Percentiles rank a stretch among this genome's conserved stretches.
phyloP scores from a whole-genome alignment of 2,797 vertebrate species.

The Avahi laniger region DNA sequence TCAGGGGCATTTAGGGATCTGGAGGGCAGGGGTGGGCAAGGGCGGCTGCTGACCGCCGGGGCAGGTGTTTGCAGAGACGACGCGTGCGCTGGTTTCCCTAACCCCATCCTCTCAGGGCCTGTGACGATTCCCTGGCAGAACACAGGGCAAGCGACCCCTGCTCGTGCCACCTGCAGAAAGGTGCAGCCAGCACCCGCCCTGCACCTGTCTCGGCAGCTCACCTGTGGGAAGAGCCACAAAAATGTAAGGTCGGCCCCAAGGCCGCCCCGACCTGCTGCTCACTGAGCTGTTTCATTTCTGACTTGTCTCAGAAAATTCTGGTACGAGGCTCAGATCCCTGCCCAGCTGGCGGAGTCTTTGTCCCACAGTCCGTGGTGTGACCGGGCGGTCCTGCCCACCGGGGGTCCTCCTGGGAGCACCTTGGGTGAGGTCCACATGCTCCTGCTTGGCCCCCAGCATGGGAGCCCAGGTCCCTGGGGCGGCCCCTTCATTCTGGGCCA shows the following conservation, averaged over 20 bases:
- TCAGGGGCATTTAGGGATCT: neutral
- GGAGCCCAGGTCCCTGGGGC: fast-evolving
- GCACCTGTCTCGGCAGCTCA: fast-evolving
- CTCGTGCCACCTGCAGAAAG: neutral
- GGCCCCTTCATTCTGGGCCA: neutral
- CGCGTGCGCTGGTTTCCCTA: fast-evolving
- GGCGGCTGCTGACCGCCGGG: neutral
- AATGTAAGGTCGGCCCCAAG: fast-evolving
- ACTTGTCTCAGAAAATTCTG: neutral
- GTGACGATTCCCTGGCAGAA: fast-evolving
- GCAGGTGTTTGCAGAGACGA: neutral
- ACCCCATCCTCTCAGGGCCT: neutral
- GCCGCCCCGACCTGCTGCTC: fast-evolving
- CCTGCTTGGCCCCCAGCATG: fast-evolving
- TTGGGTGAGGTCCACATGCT: fast-evolving
- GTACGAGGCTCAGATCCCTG: fast-evolving
- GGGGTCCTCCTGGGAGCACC: fast-evolving
- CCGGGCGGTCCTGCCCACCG: fast-evolving
- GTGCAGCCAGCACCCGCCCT: fast-evolving
- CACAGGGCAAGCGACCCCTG: fast-evolving
- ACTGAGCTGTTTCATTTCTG: too few species aligned
- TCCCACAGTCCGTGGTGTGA: fast-evolving
- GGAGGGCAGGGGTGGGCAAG: neutral
- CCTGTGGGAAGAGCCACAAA: fast-evolving
- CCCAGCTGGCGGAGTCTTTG: fast-evolving